These are phyloP conservation scores for Anoplopoma fimbria DNA, from an alignment of 2,113 vertebrate genomes.

Conservation along the genomic window DNA sequence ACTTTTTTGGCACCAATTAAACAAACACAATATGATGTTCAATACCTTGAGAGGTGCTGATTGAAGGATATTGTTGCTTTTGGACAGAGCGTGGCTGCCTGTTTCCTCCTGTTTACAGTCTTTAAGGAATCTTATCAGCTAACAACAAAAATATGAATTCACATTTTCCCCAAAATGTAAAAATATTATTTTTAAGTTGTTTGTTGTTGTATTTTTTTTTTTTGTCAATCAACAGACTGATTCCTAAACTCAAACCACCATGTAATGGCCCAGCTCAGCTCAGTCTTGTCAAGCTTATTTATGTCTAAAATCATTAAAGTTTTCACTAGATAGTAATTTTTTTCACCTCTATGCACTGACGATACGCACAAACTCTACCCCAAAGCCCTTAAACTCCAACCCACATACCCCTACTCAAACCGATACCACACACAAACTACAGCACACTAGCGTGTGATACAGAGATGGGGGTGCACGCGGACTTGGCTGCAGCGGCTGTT, in stretches of 20 bases:
- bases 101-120: background rate
- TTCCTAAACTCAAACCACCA: background rate
- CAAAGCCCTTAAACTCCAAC: constrained; percentile 22
- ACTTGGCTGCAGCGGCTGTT: constrained; percentile 58
- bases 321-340: constrained; percentile 1
- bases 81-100: background rate
- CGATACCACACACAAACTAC: constrained; percentile 52
- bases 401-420: constrained; percentile 35
- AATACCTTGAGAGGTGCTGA: background rate
- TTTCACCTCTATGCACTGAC: constrained; percentile 9
- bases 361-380: constrained; percentile 14
- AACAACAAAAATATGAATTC: background rate
- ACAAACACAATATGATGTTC: background rate
- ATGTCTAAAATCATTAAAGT: background rate
- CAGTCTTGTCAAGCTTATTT: background rate
- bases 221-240: background rate
- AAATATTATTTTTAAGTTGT: background rate
- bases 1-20: background rate
- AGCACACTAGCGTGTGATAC: constrained; percentile 68
- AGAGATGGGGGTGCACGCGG: constrained; percentile 52
- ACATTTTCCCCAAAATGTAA: background rate
- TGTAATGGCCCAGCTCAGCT: background rate
- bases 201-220: background rate
- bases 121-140: constrained; percentile 3
- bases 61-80: background rate